Evolutionary conservation across 2,797 vertebrate species (phyloP).

Genomic region (Chelonia mydas): DNA sequence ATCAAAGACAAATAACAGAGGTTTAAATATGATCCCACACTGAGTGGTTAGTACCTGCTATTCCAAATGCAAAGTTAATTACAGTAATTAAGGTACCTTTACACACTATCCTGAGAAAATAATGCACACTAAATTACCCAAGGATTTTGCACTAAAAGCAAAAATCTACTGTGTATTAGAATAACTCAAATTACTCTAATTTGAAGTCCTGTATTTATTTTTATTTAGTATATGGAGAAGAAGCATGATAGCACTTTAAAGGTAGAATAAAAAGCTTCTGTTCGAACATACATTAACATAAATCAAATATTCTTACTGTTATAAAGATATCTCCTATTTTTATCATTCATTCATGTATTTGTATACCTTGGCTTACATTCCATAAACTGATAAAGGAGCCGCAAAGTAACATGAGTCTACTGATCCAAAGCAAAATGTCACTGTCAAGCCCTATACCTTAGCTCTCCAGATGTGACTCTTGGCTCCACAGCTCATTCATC

Average conservation of each 20-base stretch:
- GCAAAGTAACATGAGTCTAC: background rate
- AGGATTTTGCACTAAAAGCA: background rate
- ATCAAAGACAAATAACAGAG: background rate
- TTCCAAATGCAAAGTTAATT: background rate
- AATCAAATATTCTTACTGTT: background rate
- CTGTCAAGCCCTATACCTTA: rapidly evolving
- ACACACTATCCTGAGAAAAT: background rate
- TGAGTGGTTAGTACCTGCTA: background rate
- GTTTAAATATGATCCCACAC: background rate
- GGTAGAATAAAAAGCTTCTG: background rate
- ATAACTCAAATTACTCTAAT: background rate
- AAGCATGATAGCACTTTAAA: background rate
- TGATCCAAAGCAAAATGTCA: background rate
- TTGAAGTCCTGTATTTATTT: background rate
- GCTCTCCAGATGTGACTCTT: background rate
- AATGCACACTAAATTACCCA: background rate
- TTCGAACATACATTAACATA: background rate
- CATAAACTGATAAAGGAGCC: background rate
- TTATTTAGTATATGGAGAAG: background rate
- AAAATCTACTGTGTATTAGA: background rate
- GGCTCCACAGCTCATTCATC: background rate
- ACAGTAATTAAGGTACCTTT: background rate
- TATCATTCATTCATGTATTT: background rate
- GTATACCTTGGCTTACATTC: background rate
- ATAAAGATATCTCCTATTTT: background rate